Base-by-base conservation (phyloP, 2,888 invertebrate species). In the Lepidonotus clava region DNA sequence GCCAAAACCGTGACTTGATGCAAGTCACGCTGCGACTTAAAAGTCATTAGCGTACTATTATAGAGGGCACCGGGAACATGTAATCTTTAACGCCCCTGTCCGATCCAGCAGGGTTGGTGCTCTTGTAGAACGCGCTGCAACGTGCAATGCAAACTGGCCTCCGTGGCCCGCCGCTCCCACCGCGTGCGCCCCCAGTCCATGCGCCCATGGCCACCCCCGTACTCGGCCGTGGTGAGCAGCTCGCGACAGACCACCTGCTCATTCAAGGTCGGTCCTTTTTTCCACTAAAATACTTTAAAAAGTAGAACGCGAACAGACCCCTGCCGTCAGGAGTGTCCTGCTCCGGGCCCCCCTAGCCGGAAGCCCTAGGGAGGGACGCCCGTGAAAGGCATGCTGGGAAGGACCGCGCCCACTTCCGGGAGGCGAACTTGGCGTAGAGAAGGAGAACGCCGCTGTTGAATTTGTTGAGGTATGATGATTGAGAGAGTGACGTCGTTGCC, bases 321-420 rank as follows among this genome's bases (percentile, higher is more conserved):
- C 28, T 8, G 14, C 4, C n/a, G n/a, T n/a, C n/a, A 1, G 32
- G 28, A 28, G 34, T 34, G 34, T 71, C 6, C 34, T 8, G 71
- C 71, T 71, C 71, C 38, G 38, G 71, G 71, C 38, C 38, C 36
- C 71, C 71, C n/a, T 8, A 21, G 38, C 21, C 2, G 34, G 2
- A 6, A 71, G 21, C 21, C 71, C 71, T 71, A 1, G 34, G 34
- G 38, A 18, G 14, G 34, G 71, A 11, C 24, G 71, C 71, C 71
- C 38, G 38, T 71, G 71, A 71, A 34, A n/a, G 36, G 71, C 71
- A 71, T 71, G 71, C 71, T 71, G 71, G 71, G 71, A 46, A 71
- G 71, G 11, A 28, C 36, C n/a, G 71, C 71, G 71, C 71, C 34
- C 21, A 36, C 71, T 36, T 71, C 71, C 71, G 71, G 71, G n/a